phyloP scores from a whole-genome alignment of 1,140 invertebrate genomes.

The Dufourea novaeangliae region DNA sequence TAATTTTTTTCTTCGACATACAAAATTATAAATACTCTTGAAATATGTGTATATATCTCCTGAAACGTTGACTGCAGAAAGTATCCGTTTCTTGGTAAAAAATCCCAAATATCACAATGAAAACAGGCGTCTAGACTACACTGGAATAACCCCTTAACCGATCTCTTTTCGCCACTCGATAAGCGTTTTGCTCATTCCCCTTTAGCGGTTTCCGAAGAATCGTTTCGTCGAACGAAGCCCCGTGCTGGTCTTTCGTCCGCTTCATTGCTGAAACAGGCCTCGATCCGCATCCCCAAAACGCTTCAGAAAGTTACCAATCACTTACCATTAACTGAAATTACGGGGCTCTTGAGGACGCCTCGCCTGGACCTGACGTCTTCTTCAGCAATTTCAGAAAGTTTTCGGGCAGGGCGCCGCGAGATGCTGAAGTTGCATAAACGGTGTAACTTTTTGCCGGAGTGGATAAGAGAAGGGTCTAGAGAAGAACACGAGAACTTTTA shows the following conservation, averaged over 20 bases:
- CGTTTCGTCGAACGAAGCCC: slow-evolving; percentile 34
- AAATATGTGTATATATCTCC: too few relatives aligned
- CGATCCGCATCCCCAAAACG: slow-evolving; percentile 9
- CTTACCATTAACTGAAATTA: slow-evolving; percentile 17
- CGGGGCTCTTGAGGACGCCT: background rate
- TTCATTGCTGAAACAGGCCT: slow-evolving; percentile 5
- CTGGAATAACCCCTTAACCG: too few relatives aligned
- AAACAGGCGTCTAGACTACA: too few relatives aligned
- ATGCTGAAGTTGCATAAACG: background rate
- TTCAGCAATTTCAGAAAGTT: background rate
- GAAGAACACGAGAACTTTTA: background rate
- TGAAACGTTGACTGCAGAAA: too few relatives aligned
- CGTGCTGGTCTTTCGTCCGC: slow-evolving; percentile 14
- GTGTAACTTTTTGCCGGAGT: background rate
- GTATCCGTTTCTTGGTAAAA: too few relatives aligned
- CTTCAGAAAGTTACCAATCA: background rate
- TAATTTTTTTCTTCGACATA: too few relatives aligned
- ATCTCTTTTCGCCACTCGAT: too few relatives aligned
- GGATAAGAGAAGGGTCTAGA: background rate
- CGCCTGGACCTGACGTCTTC: background rate
- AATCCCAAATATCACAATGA: too few relatives aligned
- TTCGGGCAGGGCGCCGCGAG: background rate
- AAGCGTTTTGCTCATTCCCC: slow-evolving; percentile 2
- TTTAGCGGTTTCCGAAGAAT: slow-evolving; percentile 23
- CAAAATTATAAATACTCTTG: too few relatives aligned